These are phyloP conservation scores for Agonopterix subpropinquella DNA, from an alignment of 2,888 invertebrate species.

Conservation along the genomic window DNA sequence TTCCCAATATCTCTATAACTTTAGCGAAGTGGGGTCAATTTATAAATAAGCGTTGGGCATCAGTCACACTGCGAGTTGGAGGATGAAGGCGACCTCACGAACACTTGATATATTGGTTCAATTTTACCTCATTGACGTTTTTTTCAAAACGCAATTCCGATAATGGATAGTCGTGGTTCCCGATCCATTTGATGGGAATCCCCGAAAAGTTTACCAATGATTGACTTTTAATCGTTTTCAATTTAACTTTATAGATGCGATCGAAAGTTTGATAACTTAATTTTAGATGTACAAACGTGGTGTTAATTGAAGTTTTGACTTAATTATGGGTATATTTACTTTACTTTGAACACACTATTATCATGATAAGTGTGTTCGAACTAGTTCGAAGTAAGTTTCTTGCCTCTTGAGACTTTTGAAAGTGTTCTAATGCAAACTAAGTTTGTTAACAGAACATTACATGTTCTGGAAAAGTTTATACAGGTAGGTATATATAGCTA, in stretches of 20 bases:
- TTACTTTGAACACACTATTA: too few relatives aligned
- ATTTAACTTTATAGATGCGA: conserved; percentile 55
- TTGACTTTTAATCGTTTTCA: conserved; percentile 59
- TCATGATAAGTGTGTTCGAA: too few relatives aligned
- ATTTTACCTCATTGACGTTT: conserved; percentile 45
- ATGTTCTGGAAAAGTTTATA: too few relatives aligned
- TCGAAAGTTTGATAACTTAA: conserved; percentile 47
- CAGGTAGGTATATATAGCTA: too few relatives aligned
- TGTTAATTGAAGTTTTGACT: conserved; percentile 11
- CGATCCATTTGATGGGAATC: conserved; percentile 40
- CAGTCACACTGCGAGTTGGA: conserved; percentile 45
- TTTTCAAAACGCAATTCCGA: conserved; percentile 24
- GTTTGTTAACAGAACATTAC: too few relatives aligned
- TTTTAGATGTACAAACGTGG: conserved; percentile 23
- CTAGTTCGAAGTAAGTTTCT: too few relatives aligned
- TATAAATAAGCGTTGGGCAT: conserved; percentile 60
- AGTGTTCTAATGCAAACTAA: too few relatives aligned
- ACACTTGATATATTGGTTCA: conserved; percentile 50
- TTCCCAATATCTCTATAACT: neutral
- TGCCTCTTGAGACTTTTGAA: too few relatives aligned
- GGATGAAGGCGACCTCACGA: conserved; percentile 30
- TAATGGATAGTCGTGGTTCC: conserved; percentile 40
- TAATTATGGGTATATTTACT: too few relatives aligned
- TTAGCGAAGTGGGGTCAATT: conserved; percentile 53
- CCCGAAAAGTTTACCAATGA: conserved; percentile 41